These are phyloP conservation scores for Escarpia spicata DNA, from an alignment of 2,888 invertebrate species.

Conservation along the genomic window DNA sequence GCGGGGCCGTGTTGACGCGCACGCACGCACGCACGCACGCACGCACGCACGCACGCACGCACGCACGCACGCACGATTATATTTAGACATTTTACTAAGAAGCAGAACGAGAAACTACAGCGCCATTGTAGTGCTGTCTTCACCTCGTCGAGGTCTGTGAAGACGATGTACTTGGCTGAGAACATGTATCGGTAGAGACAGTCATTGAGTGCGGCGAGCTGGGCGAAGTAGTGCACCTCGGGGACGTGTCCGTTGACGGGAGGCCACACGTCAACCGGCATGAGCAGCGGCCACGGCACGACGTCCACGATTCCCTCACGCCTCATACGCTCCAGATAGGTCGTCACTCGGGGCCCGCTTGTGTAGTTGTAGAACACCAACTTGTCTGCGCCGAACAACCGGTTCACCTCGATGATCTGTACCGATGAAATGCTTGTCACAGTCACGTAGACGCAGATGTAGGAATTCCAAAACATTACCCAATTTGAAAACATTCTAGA, in stretches of 20 bases:
- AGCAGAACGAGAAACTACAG: not conserved
- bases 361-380: slow-evolving; percentile 43
- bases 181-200: slow-evolving; percentile 44
- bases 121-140: not conserved
- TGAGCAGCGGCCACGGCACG: slow-evolving; percentile 39
- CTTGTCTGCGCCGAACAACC: slow-evolving; percentile 41
- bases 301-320: slow-evolving; percentile 38
- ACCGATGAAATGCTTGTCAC: not conserved
- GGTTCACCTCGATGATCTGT: slow-evolving; percentile 42
- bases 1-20: not conserved
- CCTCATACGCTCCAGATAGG: slow-evolving; percentile 31
- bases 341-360: slow-evolving; percentile 25
- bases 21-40: not conserved
- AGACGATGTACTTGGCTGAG: slow-evolving; percentile 38
- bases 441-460: not conserved
- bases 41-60: not conserved
- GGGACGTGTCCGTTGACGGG: not conserved
- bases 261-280: slow-evolving; percentile 34
- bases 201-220: slow-evolving; percentile 43
- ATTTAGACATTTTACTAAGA: not conserved
- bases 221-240: slow-evolving; percentile 44
- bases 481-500: no score
- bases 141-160: slow-evolving; percentile 42
- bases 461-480: no score
- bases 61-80: not conserved